A percentile compares a stretch with the other conserved stretches of the same genome.
These are phyloP conservation scores for Parotia lawesii DNA, from an alignment of 2,113 vertebrate species.

Conservation along the genomic window DNA sequence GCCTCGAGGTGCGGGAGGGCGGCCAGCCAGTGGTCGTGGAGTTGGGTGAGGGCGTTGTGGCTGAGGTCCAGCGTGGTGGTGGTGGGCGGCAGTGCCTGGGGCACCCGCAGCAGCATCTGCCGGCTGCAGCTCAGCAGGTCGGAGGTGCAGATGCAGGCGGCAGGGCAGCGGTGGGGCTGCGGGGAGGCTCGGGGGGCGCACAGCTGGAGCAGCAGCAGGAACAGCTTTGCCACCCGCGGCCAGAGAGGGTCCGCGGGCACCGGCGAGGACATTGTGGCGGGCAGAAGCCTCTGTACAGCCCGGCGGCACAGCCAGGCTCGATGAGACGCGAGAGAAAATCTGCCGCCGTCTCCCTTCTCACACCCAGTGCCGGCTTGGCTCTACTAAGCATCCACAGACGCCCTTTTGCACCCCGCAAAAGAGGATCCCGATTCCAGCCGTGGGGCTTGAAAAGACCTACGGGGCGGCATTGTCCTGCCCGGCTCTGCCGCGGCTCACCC, in stretches of 20 bases:
- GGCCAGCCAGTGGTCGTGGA: slow-evolving; percentile 73
- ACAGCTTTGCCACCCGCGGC: background rate
- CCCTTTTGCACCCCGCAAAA: background rate
- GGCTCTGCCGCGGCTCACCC: background rate
- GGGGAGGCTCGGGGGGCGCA: background rate
- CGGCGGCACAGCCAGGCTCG: background rate
- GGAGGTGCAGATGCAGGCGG: slow-evolving; percentile 81
- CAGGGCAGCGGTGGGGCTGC: slow-evolving; percentile 56
- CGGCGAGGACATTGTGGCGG: slow-evolving; percentile 26
- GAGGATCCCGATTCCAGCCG: background rate
- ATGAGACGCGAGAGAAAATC: background rate
- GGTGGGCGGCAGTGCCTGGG: slow-evolving; percentile 70
- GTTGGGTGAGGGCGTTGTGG: slow-evolving; percentile 79
- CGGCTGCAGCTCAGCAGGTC: slow-evolving; percentile 90
- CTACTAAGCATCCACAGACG: background rate
- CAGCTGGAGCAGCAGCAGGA: slow-evolving; percentile 9
- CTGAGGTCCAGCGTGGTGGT: slow-evolving; percentile 85
- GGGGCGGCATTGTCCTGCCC: background rate
- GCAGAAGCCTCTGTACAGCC: background rate
- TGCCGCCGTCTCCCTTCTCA: background rate
- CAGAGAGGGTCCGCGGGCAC: background rate
- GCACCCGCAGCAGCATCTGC: slow-evolving; percentile 72
- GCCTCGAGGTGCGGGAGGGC: slow-evolving; percentile 78
- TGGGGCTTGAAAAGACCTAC: background rate
- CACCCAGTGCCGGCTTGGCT: background rate